A percentile compares a stretch with the other conserved stretches of the same genome.
These are phyloP conservation scores for Himalopsyche tibetana DNA, from an alignment of 2,888 invertebrate species.

Conservation along the genomic window DNA sequence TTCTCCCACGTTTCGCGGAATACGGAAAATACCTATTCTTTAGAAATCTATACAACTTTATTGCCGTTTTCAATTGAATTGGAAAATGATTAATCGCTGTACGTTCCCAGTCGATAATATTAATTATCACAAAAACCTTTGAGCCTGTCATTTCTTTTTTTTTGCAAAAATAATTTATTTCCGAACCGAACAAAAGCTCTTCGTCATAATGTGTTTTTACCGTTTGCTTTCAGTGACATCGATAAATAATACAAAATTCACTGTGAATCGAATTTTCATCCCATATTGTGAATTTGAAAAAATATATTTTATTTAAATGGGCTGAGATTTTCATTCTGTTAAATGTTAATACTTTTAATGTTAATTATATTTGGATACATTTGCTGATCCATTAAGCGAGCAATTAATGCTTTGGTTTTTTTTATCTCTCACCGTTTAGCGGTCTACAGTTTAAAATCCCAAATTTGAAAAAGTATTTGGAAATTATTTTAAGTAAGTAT, in stretches of 20 bases:
- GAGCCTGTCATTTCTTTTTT: constrained; percentile 14
- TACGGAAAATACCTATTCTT: background rate
- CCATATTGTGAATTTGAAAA: background rate
- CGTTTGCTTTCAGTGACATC: constrained; percentile 7
- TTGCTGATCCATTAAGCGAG: too few relatives aligned
- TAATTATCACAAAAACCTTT: constrained; percentile 12
- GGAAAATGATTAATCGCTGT: background rate
- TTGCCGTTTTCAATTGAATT: background rate
- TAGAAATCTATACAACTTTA: constrained; percentile 13
- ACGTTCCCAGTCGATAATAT: constrained; percentile 8
- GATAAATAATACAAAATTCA: background rate
- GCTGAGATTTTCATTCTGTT: background rate
- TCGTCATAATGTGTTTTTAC: constrained; percentile 9
- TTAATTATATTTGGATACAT: too few relatives aligned
- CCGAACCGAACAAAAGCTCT: background rate
- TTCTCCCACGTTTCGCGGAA: too few relatives aligned
- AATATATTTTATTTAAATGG: background rate
- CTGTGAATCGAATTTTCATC: background rate
- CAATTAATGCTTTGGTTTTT: too few relatives aligned
- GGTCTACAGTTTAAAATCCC: too few relatives aligned
- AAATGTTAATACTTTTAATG: too few relatives aligned
- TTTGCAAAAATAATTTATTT: constrained; percentile 5
- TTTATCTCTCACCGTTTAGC: too few relatives aligned
- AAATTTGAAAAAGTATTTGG: too few relatives aligned
- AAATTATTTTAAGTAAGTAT: too few relatives aligned